These are phyloP conservation scores for Drosophila rubida DNA, from an alignment of 2,888 invertebrate species.

Conservation along the genomic window DNA sequence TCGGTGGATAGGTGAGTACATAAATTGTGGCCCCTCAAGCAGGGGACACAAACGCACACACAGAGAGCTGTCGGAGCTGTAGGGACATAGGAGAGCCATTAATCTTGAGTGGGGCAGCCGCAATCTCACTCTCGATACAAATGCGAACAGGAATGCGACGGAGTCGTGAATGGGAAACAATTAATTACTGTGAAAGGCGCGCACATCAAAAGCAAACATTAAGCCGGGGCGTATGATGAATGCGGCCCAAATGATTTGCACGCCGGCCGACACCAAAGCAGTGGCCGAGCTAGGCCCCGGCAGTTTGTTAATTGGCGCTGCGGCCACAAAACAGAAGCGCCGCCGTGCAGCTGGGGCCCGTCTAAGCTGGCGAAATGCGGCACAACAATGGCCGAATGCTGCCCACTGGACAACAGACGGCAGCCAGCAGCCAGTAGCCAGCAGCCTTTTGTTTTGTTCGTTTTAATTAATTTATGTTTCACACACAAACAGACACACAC, in stretches of 20 bases:
- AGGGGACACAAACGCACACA: neutral
- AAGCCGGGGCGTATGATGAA: slow-evolving; percentile 73
- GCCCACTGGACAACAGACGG: slow-evolving; percentile 26
- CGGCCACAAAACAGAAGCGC: slow-evolving; percentile 37
- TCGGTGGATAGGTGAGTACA: slow-evolving; percentile 89
- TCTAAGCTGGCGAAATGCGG: slow-evolving; percentile 23
- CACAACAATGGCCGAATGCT: slow-evolving; percentile 44
- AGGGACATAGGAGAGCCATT: slow-evolving; percentile 55
- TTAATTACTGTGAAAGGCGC: slow-evolving; percentile 75
- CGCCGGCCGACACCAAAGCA: slow-evolving; percentile 15
- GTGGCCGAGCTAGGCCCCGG: slow-evolving; percentile 7
- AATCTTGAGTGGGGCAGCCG: slow-evolving; percentile 61
- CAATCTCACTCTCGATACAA: slow-evolving; percentile 52
- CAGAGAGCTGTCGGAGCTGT: neutral
- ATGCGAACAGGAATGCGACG: neutral
- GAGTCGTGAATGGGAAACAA: slow-evolving; percentile 57
- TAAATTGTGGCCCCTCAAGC: neutral
- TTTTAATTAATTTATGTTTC: slow-evolving; percentile 78
- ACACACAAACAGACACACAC: slow-evolving; percentile 38
- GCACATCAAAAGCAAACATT: slow-evolving; percentile 76
- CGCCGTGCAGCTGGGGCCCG: slow-evolving; percentile 55
- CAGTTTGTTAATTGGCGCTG: slow-evolving; percentile 69
- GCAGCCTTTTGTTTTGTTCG: slow-evolving; percentile 58
- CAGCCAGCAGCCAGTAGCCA: neutral
- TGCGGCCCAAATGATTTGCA: slow-evolving; percentile 78